phyloP scores from a whole-genome alignment of 2,888 invertebrate genomes.

The Drosophila mayaguana region DNA sequence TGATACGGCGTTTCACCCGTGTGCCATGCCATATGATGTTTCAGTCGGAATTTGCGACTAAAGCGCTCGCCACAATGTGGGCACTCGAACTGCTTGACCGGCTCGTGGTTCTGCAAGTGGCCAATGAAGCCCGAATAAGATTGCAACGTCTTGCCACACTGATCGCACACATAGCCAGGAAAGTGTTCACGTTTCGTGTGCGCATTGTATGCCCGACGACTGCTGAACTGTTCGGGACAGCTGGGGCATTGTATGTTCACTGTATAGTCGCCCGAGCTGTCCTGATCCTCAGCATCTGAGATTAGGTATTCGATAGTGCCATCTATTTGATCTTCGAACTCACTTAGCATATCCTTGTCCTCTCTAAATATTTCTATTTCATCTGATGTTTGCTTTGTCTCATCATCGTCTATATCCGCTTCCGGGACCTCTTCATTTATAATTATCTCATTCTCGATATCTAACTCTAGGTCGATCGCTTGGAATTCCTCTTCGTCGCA shows the following conservation, averaged over 20 bases:
- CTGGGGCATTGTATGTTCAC: constrained; percentile 70
- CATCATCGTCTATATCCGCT: constrained; percentile 40
- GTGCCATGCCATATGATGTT: constrained; percentile 79
- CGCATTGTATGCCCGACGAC: constrained; percentile 65
- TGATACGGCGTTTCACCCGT: constrained; percentile 74
- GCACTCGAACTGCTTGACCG: constrained; percentile 73
- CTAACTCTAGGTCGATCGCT: constrained; percentile 59
- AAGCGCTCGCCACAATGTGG: constrained; percentile 72
- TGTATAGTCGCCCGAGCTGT: constrained; percentile 64
- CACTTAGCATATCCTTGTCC: constrained; percentile 60
- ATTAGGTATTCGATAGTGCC: constrained; percentile 69
- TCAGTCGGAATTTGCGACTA: constrained; percentile 68
- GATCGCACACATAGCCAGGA: constrained; percentile 75
- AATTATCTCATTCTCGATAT: constrained; percentile 70
- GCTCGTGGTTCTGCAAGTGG: constrained; percentile 70
- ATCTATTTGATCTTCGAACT: constrained; percentile 67
- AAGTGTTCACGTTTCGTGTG: constrained; percentile 74
- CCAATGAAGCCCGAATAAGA: constrained; percentile 75
- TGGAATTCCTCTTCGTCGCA: constrained; percentile 56
- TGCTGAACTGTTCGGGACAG: constrained; percentile 63
- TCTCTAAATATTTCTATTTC: constrained; percentile 39
- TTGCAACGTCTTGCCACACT: constrained; percentile 73
- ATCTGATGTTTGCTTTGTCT: constrained; percentile 25
- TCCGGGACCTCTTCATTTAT: constrained; percentile 60
- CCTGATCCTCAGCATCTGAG: constrained; percentile 62